phyloP scores from a whole-genome alignment of 2,113 vertebrate species.

The Burhinus bistriatus region DNA sequence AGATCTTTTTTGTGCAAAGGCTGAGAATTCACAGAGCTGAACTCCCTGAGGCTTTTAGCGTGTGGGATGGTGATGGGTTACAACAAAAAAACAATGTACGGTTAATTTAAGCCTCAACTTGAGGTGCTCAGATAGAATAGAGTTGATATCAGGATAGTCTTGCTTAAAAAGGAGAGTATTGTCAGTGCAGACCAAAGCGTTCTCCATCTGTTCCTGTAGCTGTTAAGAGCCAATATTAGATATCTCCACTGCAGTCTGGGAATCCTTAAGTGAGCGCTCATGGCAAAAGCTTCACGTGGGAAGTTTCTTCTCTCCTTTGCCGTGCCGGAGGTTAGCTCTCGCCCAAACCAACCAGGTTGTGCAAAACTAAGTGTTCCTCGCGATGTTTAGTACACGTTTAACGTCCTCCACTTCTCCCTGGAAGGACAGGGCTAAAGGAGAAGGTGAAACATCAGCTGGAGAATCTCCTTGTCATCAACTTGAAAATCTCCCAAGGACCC shows the following conservation, averaged over 20 bases:
- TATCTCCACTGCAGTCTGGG: conserved; percentile 18
- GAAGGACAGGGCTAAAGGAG: neutral
- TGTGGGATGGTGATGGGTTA: neutral
- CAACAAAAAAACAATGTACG: neutral
- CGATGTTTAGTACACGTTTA: fast-evolving
- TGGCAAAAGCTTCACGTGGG: conserved; percentile 6
- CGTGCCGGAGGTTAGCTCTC: neutral
- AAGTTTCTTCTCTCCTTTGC: neutral
- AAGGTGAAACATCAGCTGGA: neutral
- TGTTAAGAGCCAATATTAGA: conserved; percentile 43
- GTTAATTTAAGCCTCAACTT: conserved; percentile 25
- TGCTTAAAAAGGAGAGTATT: conserved; percentile 12
- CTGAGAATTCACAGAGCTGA: neutral
- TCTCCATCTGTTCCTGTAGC: conserved; percentile 61
- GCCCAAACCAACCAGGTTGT: neutral
- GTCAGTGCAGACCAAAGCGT: neutral
- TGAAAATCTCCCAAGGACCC: neutral
- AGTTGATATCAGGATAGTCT: conserved; percentile 27
- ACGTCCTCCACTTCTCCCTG: neutral
- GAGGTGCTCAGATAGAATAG: conserved; percentile 22
- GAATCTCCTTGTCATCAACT: neutral
- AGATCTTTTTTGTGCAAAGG: neutral
- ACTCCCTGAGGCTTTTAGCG: neutral
- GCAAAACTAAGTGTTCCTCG: neutral
- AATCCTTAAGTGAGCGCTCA: neutral